phyloP scores from a whole-genome alignment of 92 coral and sea anemone species.

The Bergia puertoricense region DNA sequence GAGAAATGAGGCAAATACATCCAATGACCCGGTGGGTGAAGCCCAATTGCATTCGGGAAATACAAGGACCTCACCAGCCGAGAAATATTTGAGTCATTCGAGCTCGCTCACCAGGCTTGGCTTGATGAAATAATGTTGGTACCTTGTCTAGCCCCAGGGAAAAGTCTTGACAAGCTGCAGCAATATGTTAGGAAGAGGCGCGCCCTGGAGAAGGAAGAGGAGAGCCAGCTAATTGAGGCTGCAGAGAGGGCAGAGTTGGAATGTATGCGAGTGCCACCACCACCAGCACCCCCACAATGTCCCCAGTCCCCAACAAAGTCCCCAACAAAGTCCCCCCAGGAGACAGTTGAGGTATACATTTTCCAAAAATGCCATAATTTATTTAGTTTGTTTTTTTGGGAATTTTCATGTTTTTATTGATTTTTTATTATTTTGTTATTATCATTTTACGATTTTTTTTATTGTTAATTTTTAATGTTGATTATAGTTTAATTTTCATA shows the following conservation, averaged over 20 bases:
- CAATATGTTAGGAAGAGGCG: not conserved
- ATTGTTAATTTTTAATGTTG: not conserved
- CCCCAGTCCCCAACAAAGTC: no score
- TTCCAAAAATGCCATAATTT: no score
- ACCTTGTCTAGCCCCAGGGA: not conserved
- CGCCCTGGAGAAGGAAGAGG: not conserved
- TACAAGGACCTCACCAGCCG: not conserved
- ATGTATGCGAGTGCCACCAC: not conserved
- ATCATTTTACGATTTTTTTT: not conserved
- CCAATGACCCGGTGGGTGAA: not conserved
- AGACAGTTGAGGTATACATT: no score
- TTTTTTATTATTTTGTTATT: no score
- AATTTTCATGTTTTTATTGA: no score
- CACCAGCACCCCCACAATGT: no score
- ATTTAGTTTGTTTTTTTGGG: no score
- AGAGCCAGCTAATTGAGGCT: not conserved
- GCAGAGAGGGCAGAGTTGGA: not conserved
- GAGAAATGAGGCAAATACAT: not conserved
- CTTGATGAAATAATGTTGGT: not conserved
- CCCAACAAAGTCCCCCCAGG: no score
- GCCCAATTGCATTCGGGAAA: not conserved
- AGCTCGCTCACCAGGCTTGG: conserved; percentile 10
- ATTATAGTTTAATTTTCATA: not conserved
- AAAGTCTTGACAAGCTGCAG: not conserved
- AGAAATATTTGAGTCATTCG: not conserved